phyloP scores from a whole-genome alignment of 2,113 vertebrate species.

The Ictalurus furcatus region DNA sequence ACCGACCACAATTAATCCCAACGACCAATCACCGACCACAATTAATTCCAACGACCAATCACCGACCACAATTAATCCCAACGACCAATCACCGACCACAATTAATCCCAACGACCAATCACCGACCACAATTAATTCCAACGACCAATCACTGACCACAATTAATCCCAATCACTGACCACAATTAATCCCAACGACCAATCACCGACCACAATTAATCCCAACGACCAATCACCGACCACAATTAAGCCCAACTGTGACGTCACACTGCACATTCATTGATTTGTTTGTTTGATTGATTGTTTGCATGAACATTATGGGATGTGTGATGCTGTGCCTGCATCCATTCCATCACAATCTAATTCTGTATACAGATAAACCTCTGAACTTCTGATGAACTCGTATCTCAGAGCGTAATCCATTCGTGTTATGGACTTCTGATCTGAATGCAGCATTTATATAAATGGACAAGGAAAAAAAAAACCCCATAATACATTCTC shows the following conservation, averaged over 20 bases:
- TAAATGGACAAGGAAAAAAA: conserved; percentile 4
- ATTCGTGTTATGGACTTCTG: neutral
- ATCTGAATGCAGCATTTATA: conserved; percentile 31
- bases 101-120: neutral
- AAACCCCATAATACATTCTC: conserved; percentile 9
- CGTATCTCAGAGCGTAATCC: conserved; percentile 2
- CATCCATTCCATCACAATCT: neutral
- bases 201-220: neutral
- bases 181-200: too few relatives aligned
- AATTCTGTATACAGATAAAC: conserved; percentile 1
- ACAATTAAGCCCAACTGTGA: neutral
- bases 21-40: neutral
- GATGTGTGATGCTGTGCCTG: neutral
- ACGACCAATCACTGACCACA: neutral
- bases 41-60: neutral
- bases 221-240: neutral
- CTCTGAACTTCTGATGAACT: conserved; percentile 18
- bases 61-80: neutral
- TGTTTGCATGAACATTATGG: neutral
- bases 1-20: neutral
- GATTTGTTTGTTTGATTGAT: neutral
- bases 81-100: neutral
- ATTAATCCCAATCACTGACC: neutral
- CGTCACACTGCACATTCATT: neutral
- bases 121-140: neutral